Evolutionary conservation across 2,113 vertebrate genomes (phyloP).

Genomic region (Mormyrus iriodes): DNA sequence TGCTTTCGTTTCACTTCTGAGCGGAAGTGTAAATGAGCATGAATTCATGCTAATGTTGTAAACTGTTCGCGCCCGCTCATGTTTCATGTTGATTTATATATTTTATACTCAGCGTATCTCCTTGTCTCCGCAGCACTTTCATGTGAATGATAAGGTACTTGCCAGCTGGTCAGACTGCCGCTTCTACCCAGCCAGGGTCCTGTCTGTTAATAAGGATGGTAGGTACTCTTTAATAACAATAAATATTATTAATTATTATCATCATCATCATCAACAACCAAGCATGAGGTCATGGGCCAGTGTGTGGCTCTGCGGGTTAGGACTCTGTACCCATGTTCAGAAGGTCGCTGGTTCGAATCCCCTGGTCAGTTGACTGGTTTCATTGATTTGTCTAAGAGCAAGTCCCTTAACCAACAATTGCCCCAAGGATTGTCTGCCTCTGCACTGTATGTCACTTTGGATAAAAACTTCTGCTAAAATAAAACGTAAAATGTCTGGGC

Average conservation of each 20-base stretch:
- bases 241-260: not conserved
- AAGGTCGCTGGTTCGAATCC: not conserved
- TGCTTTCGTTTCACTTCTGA: not conserved
- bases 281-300: not conserved
- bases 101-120: not conserved
- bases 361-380: not conserved
- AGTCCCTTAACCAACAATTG: not conserved
- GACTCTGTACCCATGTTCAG: not conserved
- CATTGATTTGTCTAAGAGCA: not conserved
- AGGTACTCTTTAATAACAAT: conserved; percentile 44
- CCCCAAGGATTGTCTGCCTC: not conserved
- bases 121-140: conserved; percentile 70
- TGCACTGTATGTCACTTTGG: not conserved
- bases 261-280: not conserved
- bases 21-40: not conserved
- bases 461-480: not conserved
- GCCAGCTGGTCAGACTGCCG: conserved; percentile 97
- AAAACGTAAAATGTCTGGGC: not conserved
- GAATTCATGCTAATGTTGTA: not conserved
- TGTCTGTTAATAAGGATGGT: conserved; percentile 89
- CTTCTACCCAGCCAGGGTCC: conserved; percentile 94
- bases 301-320: not conserved
- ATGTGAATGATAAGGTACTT: conserved; percentile 81
- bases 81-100: not conserved
- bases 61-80: not conserved